phyloP scores from a whole-genome alignment of 2,888 invertebrate genomes.

The Tetrapedia diversipes region DNA sequence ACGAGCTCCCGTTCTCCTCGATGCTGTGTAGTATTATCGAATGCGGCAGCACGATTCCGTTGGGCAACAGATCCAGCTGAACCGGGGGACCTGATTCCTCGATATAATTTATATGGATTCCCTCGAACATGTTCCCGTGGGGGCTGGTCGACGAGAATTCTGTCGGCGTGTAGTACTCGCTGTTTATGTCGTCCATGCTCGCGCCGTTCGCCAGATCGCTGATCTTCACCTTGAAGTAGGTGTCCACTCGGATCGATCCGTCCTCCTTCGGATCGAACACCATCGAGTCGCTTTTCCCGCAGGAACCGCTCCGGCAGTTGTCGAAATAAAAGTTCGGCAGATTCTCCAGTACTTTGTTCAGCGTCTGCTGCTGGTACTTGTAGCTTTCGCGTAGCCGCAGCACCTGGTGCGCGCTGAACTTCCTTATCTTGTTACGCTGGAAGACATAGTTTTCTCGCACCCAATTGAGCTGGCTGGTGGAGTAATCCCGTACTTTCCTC shows the following conservation, averaged over 20 bases:
- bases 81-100: constrained; percentile 81
- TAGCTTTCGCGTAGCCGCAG: constrained; percentile 95
- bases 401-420: constrained; percentile 97
- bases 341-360: constrained; percentile 97
- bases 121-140: constrained; percentile 81
- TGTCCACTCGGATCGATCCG: constrained; percentile 83
- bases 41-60: constrained; percentile 36
- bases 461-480: constrained; percentile 95
- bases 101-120: constrained; percentile 88
- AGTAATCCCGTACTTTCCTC: constrained; percentile 95
- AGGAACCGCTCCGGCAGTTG: constrained; percentile 90
- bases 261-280: constrained; percentile 87
- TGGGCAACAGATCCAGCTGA: constrained; percentile 45
- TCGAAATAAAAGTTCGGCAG: constrained; percentile 95
- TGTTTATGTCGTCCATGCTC: constrained; percentile 84
- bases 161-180: constrained; percentile 92
- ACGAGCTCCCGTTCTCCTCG: constrained; percentile 71
- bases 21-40: constrained; percentile 67
- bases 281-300: constrained; percentile 87
- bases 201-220: constrained; percentile 85
- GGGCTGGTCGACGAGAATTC: constrained; percentile 86
- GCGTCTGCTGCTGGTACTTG: constrained; percentile 97
- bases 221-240: constrained; percentile 88
- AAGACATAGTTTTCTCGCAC: constrained; percentile 97
- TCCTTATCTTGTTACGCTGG: constrained; percentile 96